Evolutionary conservation across 2,797 vertebrate species (phyloP).

Genomic region (Xenentodon cancila): DNA sequence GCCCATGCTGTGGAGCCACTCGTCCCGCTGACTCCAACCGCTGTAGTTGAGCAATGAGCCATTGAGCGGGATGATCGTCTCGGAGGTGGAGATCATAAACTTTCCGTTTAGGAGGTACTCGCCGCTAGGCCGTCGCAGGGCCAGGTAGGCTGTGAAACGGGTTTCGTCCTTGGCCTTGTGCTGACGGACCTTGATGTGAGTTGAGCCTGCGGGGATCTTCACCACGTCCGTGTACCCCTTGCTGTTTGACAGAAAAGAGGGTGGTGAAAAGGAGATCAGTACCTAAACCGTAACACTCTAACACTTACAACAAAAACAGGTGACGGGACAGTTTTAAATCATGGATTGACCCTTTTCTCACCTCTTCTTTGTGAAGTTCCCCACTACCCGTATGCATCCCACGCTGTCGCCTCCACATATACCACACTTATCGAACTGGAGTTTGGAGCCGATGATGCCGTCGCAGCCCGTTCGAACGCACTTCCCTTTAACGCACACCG

Average conservation of each 20-base stretch:
- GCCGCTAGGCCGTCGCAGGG: constrained; percentile 87
- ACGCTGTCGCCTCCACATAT: constrained; percentile 94
- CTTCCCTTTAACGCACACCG: constrained; percentile 93
- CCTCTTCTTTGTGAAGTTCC: constrained; percentile 96
- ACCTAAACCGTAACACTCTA: no score
- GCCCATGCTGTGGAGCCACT: constrained; percentile 93
- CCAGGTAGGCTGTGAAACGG: constrained; percentile 93
- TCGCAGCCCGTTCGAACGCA: constrained; percentile 95
- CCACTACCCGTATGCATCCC: constrained; percentile 90
- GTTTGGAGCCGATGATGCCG: constrained; percentile 95
- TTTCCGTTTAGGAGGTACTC: constrained; percentile 97
- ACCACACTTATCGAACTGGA: constrained; percentile 95
- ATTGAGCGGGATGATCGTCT: constrained; percentile 92
- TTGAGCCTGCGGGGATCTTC: constrained; percentile 93
- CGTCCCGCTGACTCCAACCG: constrained; percentile 95
- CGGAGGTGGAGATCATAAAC: constrained; percentile 98
- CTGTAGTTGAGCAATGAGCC: constrained; percentile 97
- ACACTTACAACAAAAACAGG: no score
- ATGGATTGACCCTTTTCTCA: constrained; percentile 53
- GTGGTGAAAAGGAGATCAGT: no score
- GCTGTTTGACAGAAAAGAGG: constrained; percentile 68
- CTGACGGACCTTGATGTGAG: constrained; percentile 96
- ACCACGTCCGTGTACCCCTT: constrained; percentile 98
- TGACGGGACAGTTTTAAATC: no score
- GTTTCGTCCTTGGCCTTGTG: constrained; percentile 94